Evolutionary conservation across 53 echinoderm and acorn worm genomes (phyloP).

Genomic region (Hippasteria phrygiana): DNA sequence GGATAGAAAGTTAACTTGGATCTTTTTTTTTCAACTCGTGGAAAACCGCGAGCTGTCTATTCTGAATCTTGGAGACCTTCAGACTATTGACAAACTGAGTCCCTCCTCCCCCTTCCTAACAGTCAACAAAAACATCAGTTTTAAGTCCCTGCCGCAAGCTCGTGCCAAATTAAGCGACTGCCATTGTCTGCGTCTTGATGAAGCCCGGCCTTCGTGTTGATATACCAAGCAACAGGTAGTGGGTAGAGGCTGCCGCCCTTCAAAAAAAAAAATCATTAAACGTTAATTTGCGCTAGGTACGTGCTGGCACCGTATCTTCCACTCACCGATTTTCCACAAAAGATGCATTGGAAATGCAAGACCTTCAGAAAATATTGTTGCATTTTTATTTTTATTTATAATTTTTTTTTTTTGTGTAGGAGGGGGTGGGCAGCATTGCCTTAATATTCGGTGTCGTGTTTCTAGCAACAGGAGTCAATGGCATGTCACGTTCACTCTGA

Average conservation of each 20-base stretch:
- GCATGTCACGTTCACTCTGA: not conserved
- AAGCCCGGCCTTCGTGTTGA: not conserved
- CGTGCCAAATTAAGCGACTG: conserved; percentile 39
- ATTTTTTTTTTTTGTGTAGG: not conserved
- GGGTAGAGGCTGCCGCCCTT: not conserved
- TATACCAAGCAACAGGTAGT: conserved; percentile 24
- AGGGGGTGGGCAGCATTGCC: too few relatives aligned
- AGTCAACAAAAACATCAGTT: conserved; percentile 21
- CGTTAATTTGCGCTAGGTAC: conserved; percentile 52
- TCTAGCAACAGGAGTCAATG: not conserved
- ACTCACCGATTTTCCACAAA: conserved; percentile 35
- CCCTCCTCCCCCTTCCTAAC: not conserved
- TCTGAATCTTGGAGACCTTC: not conserved
- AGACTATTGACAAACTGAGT: conserved; percentile 2
- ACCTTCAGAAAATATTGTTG: conserved; percentile 5
- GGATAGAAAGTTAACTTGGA: too few relatives aligned
- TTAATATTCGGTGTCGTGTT: not conserved
- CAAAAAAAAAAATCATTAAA: conserved; percentile 45
- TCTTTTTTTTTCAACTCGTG: too few relatives aligned
- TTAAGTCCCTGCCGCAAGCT: not conserved
- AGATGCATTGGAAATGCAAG: conserved; percentile 39
- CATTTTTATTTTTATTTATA: not conserved
- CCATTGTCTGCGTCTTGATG: conserved; percentile 15
- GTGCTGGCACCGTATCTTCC: conserved; percentile 33
- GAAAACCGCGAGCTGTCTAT: not conserved